Evolutionary conservation across 2,113 vertebrate species (phyloP).

Genomic region (Andinoacara biseriatus): DNA sequence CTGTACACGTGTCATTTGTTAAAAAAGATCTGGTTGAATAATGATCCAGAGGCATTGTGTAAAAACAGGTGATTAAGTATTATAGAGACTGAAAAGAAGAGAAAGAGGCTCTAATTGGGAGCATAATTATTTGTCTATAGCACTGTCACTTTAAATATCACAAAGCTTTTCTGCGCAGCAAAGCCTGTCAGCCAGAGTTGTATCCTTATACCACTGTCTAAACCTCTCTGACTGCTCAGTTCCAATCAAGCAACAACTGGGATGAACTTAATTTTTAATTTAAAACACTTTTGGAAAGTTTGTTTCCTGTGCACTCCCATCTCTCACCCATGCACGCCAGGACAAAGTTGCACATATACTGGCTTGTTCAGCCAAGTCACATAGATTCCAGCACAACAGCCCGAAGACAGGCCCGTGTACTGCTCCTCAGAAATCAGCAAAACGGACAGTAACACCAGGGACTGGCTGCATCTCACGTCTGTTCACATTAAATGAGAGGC

Average conservation of each 20-base stretch:
- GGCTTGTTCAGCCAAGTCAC: slow-evolving; percentile 60
- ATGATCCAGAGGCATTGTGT: slow-evolving; percentile 57
- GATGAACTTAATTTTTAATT: slow-evolving; percentile 66
- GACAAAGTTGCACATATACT: slow-evolving; percentile 26
- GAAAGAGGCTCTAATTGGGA: slow-evolving; percentile 65
- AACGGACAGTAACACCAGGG: slow-evolving; percentile 60
- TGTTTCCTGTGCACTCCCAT: slow-evolving; percentile 1
- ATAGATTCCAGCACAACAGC: slow-evolving; percentile 9
- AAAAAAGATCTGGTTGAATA: slow-evolving; percentile 57
- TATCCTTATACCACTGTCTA: slow-evolving; percentile 25
- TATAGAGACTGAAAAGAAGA: slow-evolving; percentile 42
- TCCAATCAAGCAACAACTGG: slow-evolving; percentile 39
- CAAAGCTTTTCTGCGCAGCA: slow-evolving; percentile 37
- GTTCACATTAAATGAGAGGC: slow-evolving; percentile 78
- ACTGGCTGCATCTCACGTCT: slow-evolving; percentile 74
- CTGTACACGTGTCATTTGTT: slow-evolving; percentile 61
- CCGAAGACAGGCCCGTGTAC: slow-evolving; percentile 45
- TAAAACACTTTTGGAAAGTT: slow-evolving; percentile 64
- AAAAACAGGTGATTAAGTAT: slow-evolving; percentile 40
- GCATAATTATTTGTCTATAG: slow-evolving; percentile 67
- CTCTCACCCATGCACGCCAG: slow-evolving; percentile 15
- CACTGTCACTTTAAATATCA: slow-evolving; percentile 62
- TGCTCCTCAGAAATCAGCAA: slow-evolving; percentile 51
- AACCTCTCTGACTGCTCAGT: slow-evolving; percentile 30
- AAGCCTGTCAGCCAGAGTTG: slow-evolving; percentile 64